These are phyloP conservation scores for Ramphastos sulfuratus DNA, from an alignment of 2,113 vertebrate species.

Conservation along the genomic window DNA sequence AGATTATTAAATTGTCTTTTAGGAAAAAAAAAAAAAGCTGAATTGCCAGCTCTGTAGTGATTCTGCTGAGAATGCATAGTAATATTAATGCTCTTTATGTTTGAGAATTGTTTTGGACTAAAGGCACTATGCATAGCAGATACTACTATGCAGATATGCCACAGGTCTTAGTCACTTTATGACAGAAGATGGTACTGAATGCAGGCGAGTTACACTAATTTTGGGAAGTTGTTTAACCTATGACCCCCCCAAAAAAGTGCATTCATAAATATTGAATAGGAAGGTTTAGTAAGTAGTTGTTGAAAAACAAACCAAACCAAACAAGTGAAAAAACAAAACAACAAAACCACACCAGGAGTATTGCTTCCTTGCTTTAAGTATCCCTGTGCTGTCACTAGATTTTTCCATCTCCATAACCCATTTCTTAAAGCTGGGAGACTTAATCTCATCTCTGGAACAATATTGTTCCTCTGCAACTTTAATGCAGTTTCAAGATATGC, in stretches of 20 bases:
- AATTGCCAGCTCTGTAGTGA: not conserved
- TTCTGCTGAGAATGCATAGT: not conserved
- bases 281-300: not conserved
- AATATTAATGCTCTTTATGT: not conserved
- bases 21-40: not conserved
- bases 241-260: not conserved
- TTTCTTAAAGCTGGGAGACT: not conserved
- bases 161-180: not conserved
- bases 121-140: not conserved
- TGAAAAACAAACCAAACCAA: not conserved
- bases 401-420: not conserved
- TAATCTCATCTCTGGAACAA: not conserved
- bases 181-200: not conserved
- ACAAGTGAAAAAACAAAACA: too few relatives aligned
- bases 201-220: not conserved
- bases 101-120: not conserved
- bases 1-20: not conserved
- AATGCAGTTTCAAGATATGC: not conserved
- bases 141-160: not conserved
- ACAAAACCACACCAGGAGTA: not conserved
- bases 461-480: constrained; percentile 7
- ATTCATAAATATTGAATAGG: not conserved
- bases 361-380: not conserved
- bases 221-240: not conserved
- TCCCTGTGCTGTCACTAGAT: not conserved